Evolutionary conservation across 2,113 vertebrate genomes (phyloP).

Genomic region (Apistogramma diplotaenia): DNA sequence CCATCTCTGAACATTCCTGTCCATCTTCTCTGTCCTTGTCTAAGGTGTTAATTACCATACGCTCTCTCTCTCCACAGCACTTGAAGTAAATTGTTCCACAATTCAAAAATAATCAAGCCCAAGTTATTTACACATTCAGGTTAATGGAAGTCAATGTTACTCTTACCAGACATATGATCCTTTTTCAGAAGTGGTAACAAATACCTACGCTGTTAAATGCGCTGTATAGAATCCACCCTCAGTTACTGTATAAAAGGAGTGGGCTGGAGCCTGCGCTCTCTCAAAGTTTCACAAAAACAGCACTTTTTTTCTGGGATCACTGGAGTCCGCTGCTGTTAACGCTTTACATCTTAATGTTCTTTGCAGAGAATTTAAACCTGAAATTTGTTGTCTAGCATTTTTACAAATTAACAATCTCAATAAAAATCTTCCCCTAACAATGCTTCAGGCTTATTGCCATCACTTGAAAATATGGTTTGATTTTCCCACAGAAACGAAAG

Average conservation of each 20-base stretch:
- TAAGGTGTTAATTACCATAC: neutral
- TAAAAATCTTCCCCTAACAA: neutral
- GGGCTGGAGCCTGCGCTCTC: constrained; percentile 20
- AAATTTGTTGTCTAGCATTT: too few relatives aligned
- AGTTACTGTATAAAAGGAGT: neutral
- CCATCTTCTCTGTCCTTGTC: neutral
- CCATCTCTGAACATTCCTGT: neutral
- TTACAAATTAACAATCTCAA: neutral
- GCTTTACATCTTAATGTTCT: neutral
- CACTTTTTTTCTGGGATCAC: neutral
- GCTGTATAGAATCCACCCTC: neutral
- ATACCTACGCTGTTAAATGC: too few relatives aligned
- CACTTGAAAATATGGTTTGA: neutral
- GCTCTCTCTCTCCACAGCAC: neutral
- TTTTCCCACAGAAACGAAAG: neutral
- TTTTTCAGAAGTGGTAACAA: too few relatives aligned
- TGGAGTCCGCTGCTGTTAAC: neutral
- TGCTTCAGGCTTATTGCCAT: neutral
- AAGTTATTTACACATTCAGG: too few relatives aligned
- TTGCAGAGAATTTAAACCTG: neutral
- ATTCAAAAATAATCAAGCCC: neutral
- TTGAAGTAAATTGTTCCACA: neutral
- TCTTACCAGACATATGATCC: too few relatives aligned
- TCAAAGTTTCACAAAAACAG: neutral
- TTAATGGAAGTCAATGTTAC: too few relatives aligned